Conservation (phyloP, 1,140 invertebrate species). For the Samia ricini region DNA sequence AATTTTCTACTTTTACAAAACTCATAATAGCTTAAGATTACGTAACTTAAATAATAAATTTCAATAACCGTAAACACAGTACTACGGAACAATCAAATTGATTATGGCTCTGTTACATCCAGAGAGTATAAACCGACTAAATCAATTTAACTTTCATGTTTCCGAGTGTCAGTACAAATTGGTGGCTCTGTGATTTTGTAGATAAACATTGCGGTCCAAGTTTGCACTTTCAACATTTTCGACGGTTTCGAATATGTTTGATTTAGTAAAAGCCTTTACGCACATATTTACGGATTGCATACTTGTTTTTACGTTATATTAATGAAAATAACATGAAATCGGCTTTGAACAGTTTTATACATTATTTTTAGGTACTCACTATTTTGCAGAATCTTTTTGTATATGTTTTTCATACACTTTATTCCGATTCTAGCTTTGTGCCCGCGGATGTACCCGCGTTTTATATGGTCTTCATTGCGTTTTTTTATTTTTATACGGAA, state of each 20-base stretch:
- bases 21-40: not conserved
- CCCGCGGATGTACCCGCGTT: too few species aligned
- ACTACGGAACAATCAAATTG: conserved; percentile 10
- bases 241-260: conserved; percentile 29
- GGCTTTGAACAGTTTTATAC: not conserved
- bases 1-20: too few species aligned
- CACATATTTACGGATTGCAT: conserved; percentile 22
- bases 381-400: too few species aligned
- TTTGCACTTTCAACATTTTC: conserved; percentile 26
- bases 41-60: not conserved
- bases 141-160: conserved; percentile 39
- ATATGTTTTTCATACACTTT: too few species aligned
- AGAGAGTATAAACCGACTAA: conserved; percentile 26
- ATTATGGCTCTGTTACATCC: conserved; percentile 18
- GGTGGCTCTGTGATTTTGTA: conserved; percentile 27
- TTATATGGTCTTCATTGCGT: too few species aligned
- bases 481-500: too few species aligned
- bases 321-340: conserved; percentile 5
- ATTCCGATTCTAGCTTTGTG: too few species aligned
- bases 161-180: conserved; percentile 28
- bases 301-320: conserved; percentile 4
- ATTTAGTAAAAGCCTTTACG: conserved; percentile 47
- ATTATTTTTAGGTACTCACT: not conserved
- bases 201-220: conserved; percentile 24
- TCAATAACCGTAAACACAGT: not conserved